phyloP scores from a whole-genome alignment of 1,140 invertebrate species.

The Drosophila murphyi region DNA sequence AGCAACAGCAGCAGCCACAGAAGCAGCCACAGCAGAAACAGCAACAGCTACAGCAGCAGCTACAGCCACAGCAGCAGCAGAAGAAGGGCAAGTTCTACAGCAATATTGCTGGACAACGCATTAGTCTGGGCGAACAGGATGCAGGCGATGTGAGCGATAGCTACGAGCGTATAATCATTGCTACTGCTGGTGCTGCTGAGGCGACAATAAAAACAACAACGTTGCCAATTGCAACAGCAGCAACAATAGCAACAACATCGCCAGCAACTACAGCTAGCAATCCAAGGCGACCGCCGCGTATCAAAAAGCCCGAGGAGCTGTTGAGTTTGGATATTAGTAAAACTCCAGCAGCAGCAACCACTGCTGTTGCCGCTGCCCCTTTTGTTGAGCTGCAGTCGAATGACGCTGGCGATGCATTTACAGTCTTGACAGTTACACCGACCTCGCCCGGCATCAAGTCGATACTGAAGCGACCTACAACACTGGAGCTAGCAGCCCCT shows the following conservation, averaged over 20 bases:
- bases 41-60: slow-evolving; percentile 17
- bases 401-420: slow-evolving; percentile 33
- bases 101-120: slow-evolving; percentile 86
- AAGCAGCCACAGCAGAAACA: slow-evolving; percentile 17
- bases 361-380: slow-evolving; percentile 3
- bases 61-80: slow-evolving; percentile 23
- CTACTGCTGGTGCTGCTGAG: slow-evolving; percentile 8
- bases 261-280: slow-evolving; percentile 17
- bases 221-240: slow-evolving; percentile 7
- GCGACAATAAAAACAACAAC: slow-evolving; percentile 1
- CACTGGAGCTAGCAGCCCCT: slow-evolving; percentile 50
- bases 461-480: slow-evolving; percentile 88
- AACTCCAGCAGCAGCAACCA: slow-evolving; percentile 14
- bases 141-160: slow-evolving; percentile 56
- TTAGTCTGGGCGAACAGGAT: slow-evolving; percentile 84
- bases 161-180: slow-evolving; percentile 62
- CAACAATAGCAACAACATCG: slow-evolving; percentile 16
- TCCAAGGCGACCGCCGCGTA: slow-evolving; percentile 82
- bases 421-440: slow-evolving; percentile 69
- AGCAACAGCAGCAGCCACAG: slow-evolving; percentile 13
- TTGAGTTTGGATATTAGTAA: slow-evolving; percentile 8
- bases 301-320: slow-evolving; percentile 65
- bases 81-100: slow-evolving; percentile 78
- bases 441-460: slow-evolving; percentile 86
- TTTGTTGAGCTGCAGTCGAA: slow-evolving; percentile 11